These are phyloP conservation scores for Tipula confusa DNA, from an alignment of 2,888 invertebrate genomes.

Conservation along the genomic window DNA sequence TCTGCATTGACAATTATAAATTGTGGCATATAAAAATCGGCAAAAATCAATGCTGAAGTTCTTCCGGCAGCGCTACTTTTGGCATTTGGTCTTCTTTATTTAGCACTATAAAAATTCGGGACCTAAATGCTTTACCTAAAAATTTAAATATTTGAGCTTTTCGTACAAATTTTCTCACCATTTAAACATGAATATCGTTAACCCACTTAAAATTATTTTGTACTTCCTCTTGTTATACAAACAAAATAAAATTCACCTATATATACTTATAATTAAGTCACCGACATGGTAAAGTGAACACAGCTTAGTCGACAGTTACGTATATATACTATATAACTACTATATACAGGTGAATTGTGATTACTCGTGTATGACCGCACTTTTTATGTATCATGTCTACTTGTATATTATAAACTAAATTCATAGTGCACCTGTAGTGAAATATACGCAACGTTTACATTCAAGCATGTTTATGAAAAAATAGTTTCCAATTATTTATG, in stretches of 20 bases:
- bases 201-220: not conserved
- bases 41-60: too few relatives aligned
- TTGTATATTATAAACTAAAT: too few relatives aligned
- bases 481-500: not conserved
- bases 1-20: too few relatives aligned
- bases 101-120: too few relatives aligned
- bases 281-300: not conserved
- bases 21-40: too few relatives aligned
- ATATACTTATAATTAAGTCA: constrained; percentile 14
- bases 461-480: not conserved
- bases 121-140: not conserved
- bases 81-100: too few relatives aligned
- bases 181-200: not conserved
- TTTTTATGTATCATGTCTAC: not conserved
- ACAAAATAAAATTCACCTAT: not conserved
- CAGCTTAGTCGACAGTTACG: not conserved
- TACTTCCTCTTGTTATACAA: not conserved
- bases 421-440: not conserved
- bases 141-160: not conserved
- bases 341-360: not conserved
- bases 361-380: not conserved
- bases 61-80: too few relatives aligned
- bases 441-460: not conserved
- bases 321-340: not conserved
- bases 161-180: not conserved